Percentiles rank a stretch among this genome's conserved stretches.
Conservation (phyloP, 2,113 vertebrate genomes). For the Pachypanchax playfairii region DNA sequence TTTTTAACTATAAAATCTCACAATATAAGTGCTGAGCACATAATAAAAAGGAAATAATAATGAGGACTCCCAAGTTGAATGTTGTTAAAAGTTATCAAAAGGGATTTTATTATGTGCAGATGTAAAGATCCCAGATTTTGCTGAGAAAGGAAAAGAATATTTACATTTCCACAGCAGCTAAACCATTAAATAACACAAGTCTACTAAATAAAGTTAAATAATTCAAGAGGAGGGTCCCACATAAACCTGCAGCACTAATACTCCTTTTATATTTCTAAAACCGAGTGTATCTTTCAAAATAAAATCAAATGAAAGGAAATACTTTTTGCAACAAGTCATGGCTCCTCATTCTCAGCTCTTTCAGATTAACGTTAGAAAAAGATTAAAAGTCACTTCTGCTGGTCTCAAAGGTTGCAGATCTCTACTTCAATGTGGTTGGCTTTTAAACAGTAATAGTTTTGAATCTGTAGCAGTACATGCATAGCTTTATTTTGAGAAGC, state of each 20-base stretch:
- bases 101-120: background rate
- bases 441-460: background rate
- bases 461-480: background rate
- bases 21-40: background rate
- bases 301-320: background rate
- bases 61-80: background rate
- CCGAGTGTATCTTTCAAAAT: background rate
- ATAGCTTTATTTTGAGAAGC: background rate
- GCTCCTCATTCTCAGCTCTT: conserved; percentile 13
- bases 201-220: background rate
- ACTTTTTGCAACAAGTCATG: conserved; percentile 1
- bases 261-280: background rate
- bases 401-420: conserved; percentile 42
- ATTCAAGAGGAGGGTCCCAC: background rate
- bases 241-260: background rate
- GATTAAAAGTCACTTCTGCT: conserved; percentile 15
- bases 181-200: background rate
- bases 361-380: conserved; percentile 27
- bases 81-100: background rate
- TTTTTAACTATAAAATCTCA: background rate
- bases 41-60: background rate
- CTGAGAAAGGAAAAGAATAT: background rate
- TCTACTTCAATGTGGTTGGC: conserved; percentile 12
- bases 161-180: background rate
- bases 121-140: background rate